Conservation (phyloP, 2,888 invertebrate genomes). For the Eilema griseolum region DNA sequence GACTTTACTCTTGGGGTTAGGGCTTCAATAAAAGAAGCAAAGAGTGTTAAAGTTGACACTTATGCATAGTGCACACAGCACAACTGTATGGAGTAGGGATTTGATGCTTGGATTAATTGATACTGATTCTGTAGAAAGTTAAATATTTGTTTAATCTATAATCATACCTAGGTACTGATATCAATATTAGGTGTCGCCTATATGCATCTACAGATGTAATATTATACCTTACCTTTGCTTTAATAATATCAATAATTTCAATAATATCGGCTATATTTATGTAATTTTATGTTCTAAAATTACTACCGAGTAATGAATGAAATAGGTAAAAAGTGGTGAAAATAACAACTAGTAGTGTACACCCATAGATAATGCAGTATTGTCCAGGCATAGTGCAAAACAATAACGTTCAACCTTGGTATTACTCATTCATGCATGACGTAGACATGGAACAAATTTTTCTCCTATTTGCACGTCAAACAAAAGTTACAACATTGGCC, state of each 20-base stretch:
- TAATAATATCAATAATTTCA: too few species aligned
- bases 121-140: background rate
- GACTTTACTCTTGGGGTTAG: too few species aligned
- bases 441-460: constrained; percentile 79
- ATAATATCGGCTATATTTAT: background rate
- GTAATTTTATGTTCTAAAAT: background rate
- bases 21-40: too few species aligned
- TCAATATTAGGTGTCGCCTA: background rate
- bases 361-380: constrained; percentile 56
- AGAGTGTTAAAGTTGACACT: too few species aligned
- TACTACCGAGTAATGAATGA: constrained; percentile 2
- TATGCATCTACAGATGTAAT: background rate
- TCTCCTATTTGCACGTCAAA: constrained; percentile 80
- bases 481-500: constrained; percentile 68
- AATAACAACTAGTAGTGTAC: constrained; percentile 39
- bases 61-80: too few species aligned
- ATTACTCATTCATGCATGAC: constrained; percentile 78
- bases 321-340: constrained; percentile 13
- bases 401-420: constrained; percentile 77
- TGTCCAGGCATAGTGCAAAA: constrained; percentile 64
- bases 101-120: background rate
- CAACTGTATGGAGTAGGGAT: too few species aligned
- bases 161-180: background rate
- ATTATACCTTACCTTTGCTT: background rate
- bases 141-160: too few species aligned